Base-by-base conservation (phyloP, 2,113 vertebrate species). In the Phylloscopus trochilus region DNA sequence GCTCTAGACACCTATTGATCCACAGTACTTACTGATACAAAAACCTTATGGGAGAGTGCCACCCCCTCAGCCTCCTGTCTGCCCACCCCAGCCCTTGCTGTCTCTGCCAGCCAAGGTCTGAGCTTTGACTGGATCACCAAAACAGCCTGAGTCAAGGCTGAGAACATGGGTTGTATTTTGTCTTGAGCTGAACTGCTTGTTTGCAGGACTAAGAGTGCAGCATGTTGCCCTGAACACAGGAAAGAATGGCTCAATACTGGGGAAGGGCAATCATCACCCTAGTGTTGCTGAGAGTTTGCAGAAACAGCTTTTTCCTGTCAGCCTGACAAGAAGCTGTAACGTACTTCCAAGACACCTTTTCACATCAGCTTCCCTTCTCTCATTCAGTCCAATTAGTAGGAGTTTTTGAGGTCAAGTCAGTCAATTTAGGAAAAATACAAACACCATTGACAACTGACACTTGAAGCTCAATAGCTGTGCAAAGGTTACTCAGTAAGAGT, bases 401-500 rank as follows among this genome's bases (percentile, higher is more conserved):
- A 81, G 46, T 20, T 85, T 93, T 94, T 84, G 77, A 92, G 58
- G 78, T 78, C 27, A 86, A 69, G 51, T 59, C 46, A 58, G 63
- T 87, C 58, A 84, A 30, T 91, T 85, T 83, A 66, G 23, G 63
- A 87, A 85, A 89, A 91, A 85, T 27, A 79, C 23, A 64, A 91
- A 92, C 27, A 80, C 31, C 0, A 1, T 31, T 88, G 84, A 62
- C 58, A 89, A 43, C 66, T 69, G 74, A 66, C 53, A n/a, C 66
- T 85, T 88, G 66, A 93, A 90, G 87, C 30, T 80, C 70, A 87
- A 76, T 47, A 80, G 62, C 77, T 87, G 58, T 79, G 59, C 74
- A 79, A 84, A 89, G 67, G 33, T 76, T 85, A n/a, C 67, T 87
- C 43, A 33, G 49, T 85, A 79, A 72, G 28, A 76, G 31, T 33